Evolutionary conservation across 2,888 invertebrate genomes (phyloP).

Genomic region (Auanema sp.): DNA sequence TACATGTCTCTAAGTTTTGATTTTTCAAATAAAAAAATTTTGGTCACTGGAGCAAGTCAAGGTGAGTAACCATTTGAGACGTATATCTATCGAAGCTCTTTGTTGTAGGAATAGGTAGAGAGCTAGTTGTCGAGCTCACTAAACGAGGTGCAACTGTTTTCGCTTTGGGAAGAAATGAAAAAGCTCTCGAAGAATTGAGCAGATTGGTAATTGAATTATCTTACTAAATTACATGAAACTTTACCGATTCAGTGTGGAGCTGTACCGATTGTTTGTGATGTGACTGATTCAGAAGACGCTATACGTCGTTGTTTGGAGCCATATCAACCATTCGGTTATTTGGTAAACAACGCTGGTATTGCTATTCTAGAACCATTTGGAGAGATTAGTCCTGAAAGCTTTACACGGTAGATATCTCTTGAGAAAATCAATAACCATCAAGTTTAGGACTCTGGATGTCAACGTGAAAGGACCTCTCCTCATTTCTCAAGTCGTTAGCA

Average conservation of each 20-base stretch:
- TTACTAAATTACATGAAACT: background rate
- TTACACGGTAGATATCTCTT: constrained; percentile 28
- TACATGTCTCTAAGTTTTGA: constrained; percentile 26
- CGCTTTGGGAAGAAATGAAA: constrained; percentile 35
- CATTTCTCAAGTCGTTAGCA: constrained; percentile 35
- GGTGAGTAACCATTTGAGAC: too few relatives aligned
- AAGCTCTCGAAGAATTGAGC: constrained; percentile 20
- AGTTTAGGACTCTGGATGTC: constrained; percentile 34
- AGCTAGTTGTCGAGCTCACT: constrained; percentile 30
- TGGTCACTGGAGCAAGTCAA: constrained; percentile 49
- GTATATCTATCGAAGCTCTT: background rate
- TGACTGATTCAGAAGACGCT: constrained; percentile 31
- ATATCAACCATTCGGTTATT: constrained; percentile 36
- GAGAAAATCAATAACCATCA: background rate
- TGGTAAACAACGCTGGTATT: constrained; percentile 48
- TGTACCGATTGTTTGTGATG: constrained; percentile 26
- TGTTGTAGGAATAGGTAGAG: constrained; percentile 27
- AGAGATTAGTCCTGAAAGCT: constrained; percentile 28
- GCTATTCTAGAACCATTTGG: constrained; percentile 31
- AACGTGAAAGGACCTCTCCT: constrained; percentile 40
- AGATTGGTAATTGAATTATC: background rate
- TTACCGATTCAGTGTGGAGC: background rate
- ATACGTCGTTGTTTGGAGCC: constrained; percentile 24
- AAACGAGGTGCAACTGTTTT: constrained; percentile 37
- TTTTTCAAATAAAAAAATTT: constrained; percentile 37